Percentiles rank a stretch among this genome's conserved stretches.
Conservation (phyloP, 1,140 invertebrate genomes). For the Danaus melanippus region DNA sequence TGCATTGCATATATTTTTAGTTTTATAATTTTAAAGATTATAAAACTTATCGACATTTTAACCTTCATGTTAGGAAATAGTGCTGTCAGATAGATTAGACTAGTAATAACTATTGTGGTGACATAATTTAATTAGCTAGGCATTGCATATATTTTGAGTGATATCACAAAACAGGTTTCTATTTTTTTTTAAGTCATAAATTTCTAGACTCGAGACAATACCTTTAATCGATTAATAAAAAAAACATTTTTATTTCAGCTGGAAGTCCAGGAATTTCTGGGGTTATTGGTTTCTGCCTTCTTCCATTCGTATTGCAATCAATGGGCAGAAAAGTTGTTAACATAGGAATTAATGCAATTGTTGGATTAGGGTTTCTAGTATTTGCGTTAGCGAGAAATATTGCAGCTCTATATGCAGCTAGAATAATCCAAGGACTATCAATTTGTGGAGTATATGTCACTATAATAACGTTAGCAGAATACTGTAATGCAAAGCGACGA, state of each 20-base stretch:
- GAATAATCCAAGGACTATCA: slow-evolving; percentile 17
- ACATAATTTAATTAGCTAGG: too few species aligned
- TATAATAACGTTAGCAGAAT: slow-evolving; percentile 18
- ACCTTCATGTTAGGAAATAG: too few species aligned
- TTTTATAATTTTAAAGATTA: background rate
- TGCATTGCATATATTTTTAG: too few species aligned
- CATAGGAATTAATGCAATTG: slow-evolving; percentile 9
- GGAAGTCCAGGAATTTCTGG: slow-evolving; percentile 27
- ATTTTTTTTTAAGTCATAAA: background rate
- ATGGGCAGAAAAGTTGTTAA: slow-evolving; percentile 25
- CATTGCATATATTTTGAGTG: too few species aligned
- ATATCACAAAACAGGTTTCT: too few species aligned
- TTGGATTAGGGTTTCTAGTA: slow-evolving; percentile 12
- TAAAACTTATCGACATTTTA: slow-evolving; percentile 8
- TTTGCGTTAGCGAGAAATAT: slow-evolving; percentile 15
- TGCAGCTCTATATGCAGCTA: slow-evolving; percentile 14
- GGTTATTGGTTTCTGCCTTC: slow-evolving; percentile 26
- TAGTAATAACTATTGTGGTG: too few species aligned
- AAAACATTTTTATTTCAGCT: slow-evolving; percentile 27
- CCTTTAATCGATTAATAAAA: too few species aligned
- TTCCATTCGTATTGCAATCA: slow-evolving; percentile 28
- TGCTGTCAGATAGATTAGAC: too few species aligned
- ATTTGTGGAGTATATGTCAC: slow-evolving; percentile 19
- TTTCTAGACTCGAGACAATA: slow-evolving; percentile 3
- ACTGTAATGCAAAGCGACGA: slow-evolving; percentile 25